Conservation (phyloP, 2,888 invertebrate species). For the Thelaira solivaga region DNA sequence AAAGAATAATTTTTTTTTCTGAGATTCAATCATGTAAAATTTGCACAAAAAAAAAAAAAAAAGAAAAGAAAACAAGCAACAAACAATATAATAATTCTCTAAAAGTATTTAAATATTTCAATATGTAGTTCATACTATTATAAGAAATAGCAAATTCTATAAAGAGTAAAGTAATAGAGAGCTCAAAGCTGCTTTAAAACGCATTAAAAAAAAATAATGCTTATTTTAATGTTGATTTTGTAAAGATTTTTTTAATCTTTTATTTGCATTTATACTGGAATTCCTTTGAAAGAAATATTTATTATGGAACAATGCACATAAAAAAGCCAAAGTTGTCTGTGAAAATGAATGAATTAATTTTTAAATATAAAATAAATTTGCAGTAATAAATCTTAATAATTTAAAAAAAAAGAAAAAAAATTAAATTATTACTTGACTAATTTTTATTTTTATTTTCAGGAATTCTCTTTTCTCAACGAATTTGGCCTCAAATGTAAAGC, state of each 20-base stretch:
- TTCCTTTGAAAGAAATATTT: no score
- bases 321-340: neutral
- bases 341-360: constrained; percentile 10
- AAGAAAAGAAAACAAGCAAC: constrained; percentile 10
- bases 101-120: neutral
- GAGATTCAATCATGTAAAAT: no score
- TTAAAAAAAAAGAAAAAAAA: neutral
- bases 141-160: neutral
- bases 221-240: constrained; percentile 22
- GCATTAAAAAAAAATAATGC: constrained; percentile 1
- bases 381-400: neutral
- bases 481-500: constrained; percentile 70
- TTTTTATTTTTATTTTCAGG: constrained; percentile 65
- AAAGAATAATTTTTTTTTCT: constrained; percentile 17
- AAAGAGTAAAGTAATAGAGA: neutral
- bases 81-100: constrained; percentile 26
- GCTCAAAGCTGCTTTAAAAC: neutral
- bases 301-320: no score
- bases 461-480: constrained; percentile 70
- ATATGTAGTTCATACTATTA: no score
- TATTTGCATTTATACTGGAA: constrained; percentile 7
- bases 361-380: neutral
- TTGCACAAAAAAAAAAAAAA: no score
- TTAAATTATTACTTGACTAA: neutral
- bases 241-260: neutral